phyloP scores from a whole-genome alignment of 2,113 vertebrate species.

The Onychostoma macrolepis region DNA sequence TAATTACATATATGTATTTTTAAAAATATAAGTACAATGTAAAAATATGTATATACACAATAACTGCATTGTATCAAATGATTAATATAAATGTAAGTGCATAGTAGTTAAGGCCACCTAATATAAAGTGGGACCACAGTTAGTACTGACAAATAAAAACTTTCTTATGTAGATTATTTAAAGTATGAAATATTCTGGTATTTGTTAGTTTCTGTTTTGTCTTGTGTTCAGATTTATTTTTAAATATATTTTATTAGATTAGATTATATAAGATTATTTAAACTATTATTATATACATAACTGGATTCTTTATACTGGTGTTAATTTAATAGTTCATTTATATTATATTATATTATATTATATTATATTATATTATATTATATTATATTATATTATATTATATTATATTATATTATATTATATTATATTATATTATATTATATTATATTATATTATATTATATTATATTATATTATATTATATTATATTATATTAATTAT shows the following conservation, averaged over 20 bases:
- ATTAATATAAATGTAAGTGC: too few species aligned
- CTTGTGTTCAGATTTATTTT: not conserved
- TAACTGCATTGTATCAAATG: too few species aligned
- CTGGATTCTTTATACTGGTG: not conserved
- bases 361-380: not conserved
- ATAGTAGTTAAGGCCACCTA: too few species aligned
- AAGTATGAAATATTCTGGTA: too few species aligned
- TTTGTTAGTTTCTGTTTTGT: too few species aligned
- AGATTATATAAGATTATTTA: not conserved
- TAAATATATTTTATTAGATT: not conserved
- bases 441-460: not conserved
- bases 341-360: not conserved
- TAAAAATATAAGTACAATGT: too few species aligned
- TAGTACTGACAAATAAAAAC: not conserved
- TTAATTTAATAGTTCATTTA: not conserved
- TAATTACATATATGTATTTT: too few species aligned
- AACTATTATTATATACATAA: not conserved
- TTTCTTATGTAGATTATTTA: too few species aligned
- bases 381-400: not conserved
- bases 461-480: not conserved
- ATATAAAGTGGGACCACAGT: too few species aligned
- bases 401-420: not conserved
- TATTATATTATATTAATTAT: not conserved
- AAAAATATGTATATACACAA: too few species aligned
- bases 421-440: not conserved